A percentile compares a stretch with the other conserved stretches of the same genome.
These are phyloP conservation scores for Ornithoptera alexandrae DNA, from an alignment of 2,888 invertebrate species.

Conservation along the genomic window DNA sequence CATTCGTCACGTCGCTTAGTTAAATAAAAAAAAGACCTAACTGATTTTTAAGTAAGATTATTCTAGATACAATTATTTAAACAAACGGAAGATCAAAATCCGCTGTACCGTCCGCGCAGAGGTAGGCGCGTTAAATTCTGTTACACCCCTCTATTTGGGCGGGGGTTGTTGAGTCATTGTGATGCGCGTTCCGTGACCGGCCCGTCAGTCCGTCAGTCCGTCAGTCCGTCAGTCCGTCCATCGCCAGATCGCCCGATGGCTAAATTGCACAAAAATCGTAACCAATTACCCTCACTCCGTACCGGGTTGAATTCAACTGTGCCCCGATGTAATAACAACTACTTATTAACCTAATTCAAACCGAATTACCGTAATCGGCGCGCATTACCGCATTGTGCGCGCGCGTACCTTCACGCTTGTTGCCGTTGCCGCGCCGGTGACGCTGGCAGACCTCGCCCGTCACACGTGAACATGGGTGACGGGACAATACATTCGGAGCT, in stretches of 20 bases:
- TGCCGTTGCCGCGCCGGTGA: constrained; percentile 6
- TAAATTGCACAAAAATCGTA: constrained; percentile 51
- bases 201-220: neutral
- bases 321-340: neutral
- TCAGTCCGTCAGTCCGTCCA: constrained; percentile 1
- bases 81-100: too few relatives aligned
- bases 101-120: too few relatives aligned
- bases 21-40: too few relatives aligned
- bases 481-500: neutral
- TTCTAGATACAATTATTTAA: too few relatives aligned
- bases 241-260: constrained; percentile 47
- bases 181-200: constrained; percentile 9
- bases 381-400: constrained; percentile 1
- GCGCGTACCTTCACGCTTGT: constrained; percentile 20
- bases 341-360: constrained; percentile 22
- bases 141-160: too few relatives aligned
- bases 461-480: neutral
- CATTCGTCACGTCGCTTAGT: too few relatives aligned
- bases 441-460: neutral
- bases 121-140: too few relatives aligned
- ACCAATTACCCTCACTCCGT: constrained; percentile 42
- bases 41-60: too few relatives aligned
- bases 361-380: constrained; percentile 20
- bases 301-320: constrained; percentile 47
- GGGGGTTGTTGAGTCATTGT: too few relatives aligned